Conservation (phyloP, 2,888 invertebrate genomes). For the Pharmacophagus antenor region DNA sequence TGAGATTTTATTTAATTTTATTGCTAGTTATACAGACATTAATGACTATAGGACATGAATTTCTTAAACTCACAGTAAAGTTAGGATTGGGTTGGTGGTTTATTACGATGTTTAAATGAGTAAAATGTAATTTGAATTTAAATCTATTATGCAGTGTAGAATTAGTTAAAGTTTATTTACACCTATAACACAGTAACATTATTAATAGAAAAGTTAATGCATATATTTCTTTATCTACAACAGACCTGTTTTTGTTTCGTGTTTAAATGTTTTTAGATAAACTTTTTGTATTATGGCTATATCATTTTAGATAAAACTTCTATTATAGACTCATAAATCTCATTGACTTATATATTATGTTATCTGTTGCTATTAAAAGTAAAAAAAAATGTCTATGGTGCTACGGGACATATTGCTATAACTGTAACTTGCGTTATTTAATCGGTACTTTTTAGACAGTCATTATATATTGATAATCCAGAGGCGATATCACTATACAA, state of each 20-base stretch:
- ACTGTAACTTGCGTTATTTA: neutral
- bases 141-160: neutral
- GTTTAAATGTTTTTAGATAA: neutral
- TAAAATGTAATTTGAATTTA: neutral
- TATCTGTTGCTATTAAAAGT: too few species aligned
- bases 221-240: neutral
- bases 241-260: neutral
- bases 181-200: neutral
- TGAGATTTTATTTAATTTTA: conserved; percentile 26
- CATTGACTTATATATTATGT: neutral
- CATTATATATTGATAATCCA: too few species aligned
- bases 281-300: neutral
- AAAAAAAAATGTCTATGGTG: neutral
- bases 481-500: too few species aligned
- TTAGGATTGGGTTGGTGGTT: neutral
- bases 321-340: too few species aligned
- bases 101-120: neutral
- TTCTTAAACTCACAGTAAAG: too few species aligned
- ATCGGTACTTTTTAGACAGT: neutral
- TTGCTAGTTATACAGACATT: conserved; percentile 29
- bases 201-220: neutral
- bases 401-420: neutral
- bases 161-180: neutral
- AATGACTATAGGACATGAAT: too few species aligned
- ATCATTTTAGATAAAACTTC: neutral